Base-by-base conservation (phyloP, 2,113 vertebrate species). In the Micronisus gabar region DNA sequence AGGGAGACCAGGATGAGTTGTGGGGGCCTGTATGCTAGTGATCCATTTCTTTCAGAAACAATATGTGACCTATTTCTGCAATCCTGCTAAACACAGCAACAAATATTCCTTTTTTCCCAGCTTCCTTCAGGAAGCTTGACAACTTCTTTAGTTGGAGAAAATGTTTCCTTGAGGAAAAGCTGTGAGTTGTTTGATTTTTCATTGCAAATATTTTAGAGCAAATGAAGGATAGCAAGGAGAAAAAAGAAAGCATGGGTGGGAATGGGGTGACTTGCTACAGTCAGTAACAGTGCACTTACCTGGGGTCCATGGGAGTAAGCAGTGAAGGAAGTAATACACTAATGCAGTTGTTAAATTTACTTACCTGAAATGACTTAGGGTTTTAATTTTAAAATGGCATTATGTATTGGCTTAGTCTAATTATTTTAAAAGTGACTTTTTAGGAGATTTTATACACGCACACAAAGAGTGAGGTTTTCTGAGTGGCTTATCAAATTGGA, bases 61-160 rank as follows among this genome's bases (percentile, higher is more conserved):
- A 68, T 91, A 86, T 89, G 89, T 97, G 95, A 95, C 95, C 96
- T 95, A 96, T 88, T 97, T 95, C 83, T 96, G 91, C 86, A 86
- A 71, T 83, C 74, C 22, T 56, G 62, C 89, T 95, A 92, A 97
- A 82, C 73, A 78, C 70, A 82, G 93, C 74, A 91, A 82, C 94
- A 93, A 85, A 85, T 80, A 91, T 27, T 81, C 82, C 70, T 71
- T 68, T 62, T 86, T 41, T 50, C 76, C 53, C 67, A 67, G 76
- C 90, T 95, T 90, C 71, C 23, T 92, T 61, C 11, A 18, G 83
- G 81, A 92, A 87, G n/a, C 86, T 38, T 91, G 83, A 68, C 78
- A 75, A 58, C 81, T 92, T 48, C 56, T 93, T 56, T 20, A 48
- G 41, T 10, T 67, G 75, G 67, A 53, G 89, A 76, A 89, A 82